A percentile compares a stretch with the other conserved stretches of the same genome.
phyloP scores from a whole-genome alignment of 2,113 vertebrate genomes.

The Heterotis niloticus region DNA sequence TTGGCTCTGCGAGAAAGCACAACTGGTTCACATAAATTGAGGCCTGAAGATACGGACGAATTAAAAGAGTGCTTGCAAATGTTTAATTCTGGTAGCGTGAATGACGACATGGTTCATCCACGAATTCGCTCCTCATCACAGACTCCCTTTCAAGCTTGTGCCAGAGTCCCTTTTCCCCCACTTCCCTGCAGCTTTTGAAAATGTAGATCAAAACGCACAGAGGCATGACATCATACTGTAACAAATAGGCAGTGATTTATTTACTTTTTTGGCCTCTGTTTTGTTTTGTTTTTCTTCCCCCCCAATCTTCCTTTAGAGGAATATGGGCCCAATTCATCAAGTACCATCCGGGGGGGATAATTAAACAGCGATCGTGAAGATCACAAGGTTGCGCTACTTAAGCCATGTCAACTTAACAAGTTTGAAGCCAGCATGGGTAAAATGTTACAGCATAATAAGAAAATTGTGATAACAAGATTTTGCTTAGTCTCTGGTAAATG shows the following conservation, averaged over 20 bases:
- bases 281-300: slow-evolving; percentile 27
- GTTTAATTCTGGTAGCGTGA: slow-evolving; percentile 40
- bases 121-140: slow-evolving; percentile 27
- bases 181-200: slow-evolving; percentile 40
- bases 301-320: slow-evolving; percentile 16
- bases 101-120: slow-evolving; percentile 34
- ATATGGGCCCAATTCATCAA: slow-evolving; percentile 27
- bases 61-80: slow-evolving; percentile 38
- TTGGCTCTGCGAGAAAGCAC: slow-evolving; percentile 25
- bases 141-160: slow-evolving; percentile 27
- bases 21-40: slow-evolving; percentile 34
- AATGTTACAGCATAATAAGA: slow-evolving; percentile 6
- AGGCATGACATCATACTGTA: slow-evolving; percentile 29
- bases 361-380: slow-evolving; percentile 23
- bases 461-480: slow-evolving; percentile 13
- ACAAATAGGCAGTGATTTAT: slow-evolving; percentile 33
- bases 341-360: not conserved
- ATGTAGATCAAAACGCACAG: slow-evolving; percentile 36
- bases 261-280: slow-evolving; percentile 29
- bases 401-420: slow-evolving; percentile 25
- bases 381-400: slow-evolving; percentile 26
- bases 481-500: not conserved
- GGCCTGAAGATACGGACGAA: slow-evolving; percentile 29
- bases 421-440: slow-evolving; percentile 16
- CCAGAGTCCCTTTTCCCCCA: slow-evolving; percentile 11